phyloP scores from a whole-genome alignment of 2,797 vertebrate species.

The Lithobates pipiens region DNA sequence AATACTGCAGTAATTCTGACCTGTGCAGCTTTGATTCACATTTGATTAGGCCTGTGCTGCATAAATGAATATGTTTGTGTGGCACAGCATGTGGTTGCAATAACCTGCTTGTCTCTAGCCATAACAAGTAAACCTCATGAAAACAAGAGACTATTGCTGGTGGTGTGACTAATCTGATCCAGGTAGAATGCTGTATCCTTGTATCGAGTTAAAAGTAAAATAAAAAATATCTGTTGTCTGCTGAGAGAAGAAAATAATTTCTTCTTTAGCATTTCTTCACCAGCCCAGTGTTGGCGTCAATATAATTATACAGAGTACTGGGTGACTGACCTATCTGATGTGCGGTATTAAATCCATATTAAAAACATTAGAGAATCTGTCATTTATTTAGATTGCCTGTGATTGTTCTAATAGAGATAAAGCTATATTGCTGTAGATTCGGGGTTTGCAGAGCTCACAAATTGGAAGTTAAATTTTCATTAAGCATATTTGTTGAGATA shows the following conservation, averaged over 20 bases:
- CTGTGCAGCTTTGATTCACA: background rate
- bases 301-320: background rate
- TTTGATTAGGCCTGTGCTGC: background rate
- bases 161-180: slow-evolving; percentile 38
- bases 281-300: background rate
- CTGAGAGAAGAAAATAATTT: background rate
- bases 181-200: background rate
- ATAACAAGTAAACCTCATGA: slow-evolving; percentile 27
- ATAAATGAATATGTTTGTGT: slow-evolving; percentile 12
- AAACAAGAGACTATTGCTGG: slow-evolving; percentile 22
- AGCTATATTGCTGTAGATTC: slow-evolving; percentile 36
- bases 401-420: background rate
- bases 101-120: slow-evolving; percentile 32
- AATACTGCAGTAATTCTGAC: background rate
- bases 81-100: slow-evolving; percentile 24
- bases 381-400: background rate
- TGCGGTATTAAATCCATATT: background rate
- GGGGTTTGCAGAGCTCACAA: no score
- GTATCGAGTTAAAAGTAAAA: slow-evolving; percentile 1
- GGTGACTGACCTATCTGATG: background rate
- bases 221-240: slow-evolving; percentile 11
- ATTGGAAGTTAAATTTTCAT: no score
- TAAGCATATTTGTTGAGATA: no score
- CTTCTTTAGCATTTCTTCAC: background rate
- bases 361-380: background rate